Evolutionary conservation across 2,113 vertebrate species (phyloP), one percentile per base, ranked within the genome.

Genomic region (Pelvicachromis taeniatus): DNA sequence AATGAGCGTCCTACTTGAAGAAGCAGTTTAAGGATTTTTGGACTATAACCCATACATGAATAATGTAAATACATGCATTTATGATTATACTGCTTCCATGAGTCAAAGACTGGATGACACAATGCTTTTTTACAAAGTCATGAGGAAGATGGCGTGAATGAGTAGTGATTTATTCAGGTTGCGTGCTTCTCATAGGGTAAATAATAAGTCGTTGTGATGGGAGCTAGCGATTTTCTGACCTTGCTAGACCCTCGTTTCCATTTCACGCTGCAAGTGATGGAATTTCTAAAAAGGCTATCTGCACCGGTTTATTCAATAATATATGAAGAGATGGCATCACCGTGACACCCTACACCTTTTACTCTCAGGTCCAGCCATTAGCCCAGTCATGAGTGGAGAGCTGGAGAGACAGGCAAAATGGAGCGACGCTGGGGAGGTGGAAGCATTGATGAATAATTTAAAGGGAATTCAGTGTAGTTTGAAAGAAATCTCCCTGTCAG

Each of bases 361-460:
- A 16, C 56, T 81, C 87, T 61, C 88, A 80, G 84, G 78, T 83
- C 45, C n/a, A 52, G 58, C 85, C 87, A 82, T 90, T 87, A 85
- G 65, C 58, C n/a, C 53, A 33, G 77, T 23, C 88, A 75, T 54
- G 89, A 88, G 87, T 33, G 59, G 82, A 70, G 89, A 86, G 87
- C 63, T n/a, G 82, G 80, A 82, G 91, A 88, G 90, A 81, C 81
- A n/a, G 90, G 87, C 54, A 16, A 11, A 87, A 54, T 7, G 54
- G 63, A 87, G 78, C 50, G 9, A 83, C 87, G 31, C 82, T 29
- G 81, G 70, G 54, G 77, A 85, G 90, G 91, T 85, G 80, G 85
- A 93, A 21, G 55, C 59, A 19, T 10, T 55, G 87, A 87, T 95
- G 82, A 95, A 95, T 95, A 91, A 95, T 95, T 95, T 23, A 95